Evolutionary conservation across 1,140 invertebrate genomes (phyloP).

Genomic region (Drosophila orosa): DNA sequence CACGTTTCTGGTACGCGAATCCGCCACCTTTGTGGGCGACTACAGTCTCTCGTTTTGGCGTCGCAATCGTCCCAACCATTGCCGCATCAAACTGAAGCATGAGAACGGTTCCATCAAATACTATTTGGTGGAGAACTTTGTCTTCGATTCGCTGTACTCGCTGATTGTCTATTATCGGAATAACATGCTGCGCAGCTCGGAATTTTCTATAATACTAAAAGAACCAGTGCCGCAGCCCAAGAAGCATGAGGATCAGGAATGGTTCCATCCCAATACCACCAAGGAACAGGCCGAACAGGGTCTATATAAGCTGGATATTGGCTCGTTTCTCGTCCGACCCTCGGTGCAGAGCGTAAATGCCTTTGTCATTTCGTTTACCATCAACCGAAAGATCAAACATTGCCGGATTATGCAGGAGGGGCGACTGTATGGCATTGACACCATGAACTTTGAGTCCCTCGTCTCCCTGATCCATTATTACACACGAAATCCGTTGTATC

Average conservation of each 20-base stretch:
- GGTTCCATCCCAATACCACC: conserved; percentile 94
- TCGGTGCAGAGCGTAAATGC: conserved; percentile 93
- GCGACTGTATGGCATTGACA: conserved; percentile 94
- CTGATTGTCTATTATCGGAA: conserved; percentile 96
- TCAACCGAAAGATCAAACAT: conserved; percentile 97
- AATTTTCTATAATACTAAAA: conserved; percentile 94
- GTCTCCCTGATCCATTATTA: conserved; percentile 96
- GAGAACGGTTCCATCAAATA: conserved; percentile 95
- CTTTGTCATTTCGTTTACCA: conserved; percentile 98
- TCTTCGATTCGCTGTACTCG: conserved; percentile 96
- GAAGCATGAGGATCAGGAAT: conserved; percentile 96
- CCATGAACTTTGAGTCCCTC: conserved; percentile 96
- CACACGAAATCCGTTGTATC: conserved; percentile 95
- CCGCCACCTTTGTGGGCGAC: conserved; percentile 98
- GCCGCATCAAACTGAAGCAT: conserved; percentile 94
- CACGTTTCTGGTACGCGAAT: conserved; percentile 97
- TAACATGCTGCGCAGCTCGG: conserved; percentile 93
- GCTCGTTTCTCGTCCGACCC: conserved; percentile 95
- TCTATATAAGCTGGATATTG: conserved; percentile 92
- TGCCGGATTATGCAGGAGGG: conserved; percentile 97
- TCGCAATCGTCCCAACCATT: conserved; percentile 95
- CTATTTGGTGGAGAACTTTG: conserved; percentile 94
- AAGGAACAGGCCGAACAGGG: conserved; percentile 94
- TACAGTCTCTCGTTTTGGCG: conserved; percentile 98
- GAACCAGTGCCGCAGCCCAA: conserved; percentile 98